Evolutionary conservation across 2,797 vertebrate genomes (phyloP), one percentile per base, ranked within the genome.

Genomic region (Pangasius krempfi): DNA sequence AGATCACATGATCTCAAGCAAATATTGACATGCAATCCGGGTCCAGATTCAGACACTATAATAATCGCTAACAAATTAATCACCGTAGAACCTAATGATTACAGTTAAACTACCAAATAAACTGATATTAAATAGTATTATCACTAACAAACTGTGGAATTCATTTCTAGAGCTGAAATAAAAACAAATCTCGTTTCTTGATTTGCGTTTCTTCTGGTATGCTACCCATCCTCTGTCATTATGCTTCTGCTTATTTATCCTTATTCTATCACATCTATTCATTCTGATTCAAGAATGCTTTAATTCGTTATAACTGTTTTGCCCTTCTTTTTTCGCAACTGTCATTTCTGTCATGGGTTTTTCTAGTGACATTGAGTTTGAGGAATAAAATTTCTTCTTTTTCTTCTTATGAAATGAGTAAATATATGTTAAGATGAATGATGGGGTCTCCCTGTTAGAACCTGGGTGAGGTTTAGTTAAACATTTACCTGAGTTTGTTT

Each of bases 401-500:
- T 22, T 60, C 1, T 70, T 76, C 10, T 44, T 16, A 76, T 20
- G 13, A 52, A 78, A n/a, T 18, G 12, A 52, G 12, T 52, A 78
- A 30, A 52, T 52, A 54, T n/a, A 13, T 60, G 20, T 27, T 25
- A 3, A 37, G 22, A 64, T 84, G 44, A 66, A 52, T 47, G 25
- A 68, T 0, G 1, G 3, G 14, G 5, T 64, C 10, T 64, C 4
- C 16, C 13, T 68, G 50, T 40, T 50, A 37, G 56, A 66, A 50
- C 5, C 47, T 79, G 9, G 66, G 6, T 56, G 47, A 37, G 18
- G 6, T 16, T 68, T 10, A 70, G 6, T 73, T 33, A 58, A 64
- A 54, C 1, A 70, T 30, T 91, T 12, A 96, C 97, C 97, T 98
- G 98, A 0, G 98, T 98, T 93, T 98, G 97, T 88, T 97, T 98